Evolutionary conservation across 2,113 vertebrate genomes (phyloP).

Genomic region (Echinops telfairi): DNA sequence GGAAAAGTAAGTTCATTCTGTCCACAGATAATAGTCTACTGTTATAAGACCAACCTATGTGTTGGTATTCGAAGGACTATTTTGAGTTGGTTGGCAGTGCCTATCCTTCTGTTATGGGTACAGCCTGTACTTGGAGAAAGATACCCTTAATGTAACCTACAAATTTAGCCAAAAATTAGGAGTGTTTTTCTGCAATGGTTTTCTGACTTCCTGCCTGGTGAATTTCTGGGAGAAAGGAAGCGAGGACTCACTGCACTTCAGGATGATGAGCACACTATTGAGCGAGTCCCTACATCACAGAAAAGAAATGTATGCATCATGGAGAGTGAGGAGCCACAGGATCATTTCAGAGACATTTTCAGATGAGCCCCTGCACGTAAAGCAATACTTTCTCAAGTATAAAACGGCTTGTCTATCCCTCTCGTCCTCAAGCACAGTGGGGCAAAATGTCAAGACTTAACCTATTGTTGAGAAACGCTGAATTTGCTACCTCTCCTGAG

Average conservation of each 20-base stretch:
- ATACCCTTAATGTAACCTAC: constrained; percentile 62
- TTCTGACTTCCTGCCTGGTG: constrained; percentile 70
- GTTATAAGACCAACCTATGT: constrained; percentile 47
- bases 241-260: neutral
- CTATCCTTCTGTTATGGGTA: constrained; percentile 68
- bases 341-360: constrained; percentile 41
- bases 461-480: constrained; percentile 71
- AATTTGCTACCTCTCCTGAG: constrained; percentile 55
- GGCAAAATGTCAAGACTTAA: constrained; percentile 40
- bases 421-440: neutral
- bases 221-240: constrained; percentile 76
- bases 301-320: constrained; percentile 40
- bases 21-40: constrained; percentile 57
- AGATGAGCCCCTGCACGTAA: neutral
- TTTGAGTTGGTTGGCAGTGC: constrained; percentile 54
- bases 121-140: constrained; percentile 72
- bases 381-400: constrained; percentile 39
- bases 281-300: constrained; percentile 43
- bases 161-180: constrained; percentile 68
- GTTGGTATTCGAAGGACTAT: constrained; percentile 64
- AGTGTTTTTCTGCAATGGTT: constrained; percentile 69
- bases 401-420: constrained; percentile 48
- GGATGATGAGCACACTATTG: constrained; percentile 57
- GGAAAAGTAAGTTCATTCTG: constrained; percentile 31
- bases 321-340: constrained; percentile 54